Evolutionary conservation across 2,888 invertebrate species (phyloP).

Genomic region (Andrena marginata): DNA sequence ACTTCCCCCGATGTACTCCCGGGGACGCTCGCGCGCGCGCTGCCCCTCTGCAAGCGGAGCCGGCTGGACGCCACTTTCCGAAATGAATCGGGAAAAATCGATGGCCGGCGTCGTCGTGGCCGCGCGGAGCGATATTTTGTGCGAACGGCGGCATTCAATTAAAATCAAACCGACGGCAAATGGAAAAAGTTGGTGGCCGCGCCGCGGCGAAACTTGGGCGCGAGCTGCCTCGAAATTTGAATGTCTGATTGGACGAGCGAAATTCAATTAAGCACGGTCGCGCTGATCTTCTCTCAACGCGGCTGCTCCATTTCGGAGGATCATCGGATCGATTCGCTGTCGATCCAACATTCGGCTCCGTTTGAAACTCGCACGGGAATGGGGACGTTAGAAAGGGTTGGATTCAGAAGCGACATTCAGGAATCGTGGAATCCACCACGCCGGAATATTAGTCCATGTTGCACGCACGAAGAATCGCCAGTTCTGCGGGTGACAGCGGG

Average conservation of each 20-base stretch:
- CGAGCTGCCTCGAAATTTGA: conserved; percentile 77
- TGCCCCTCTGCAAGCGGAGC: background rate
- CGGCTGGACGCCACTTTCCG: conserved; percentile 35
- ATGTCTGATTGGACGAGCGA: conserved; percentile 82
- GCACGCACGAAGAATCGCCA: conserved; percentile 56
- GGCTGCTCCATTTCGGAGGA: conserved; percentile 55
- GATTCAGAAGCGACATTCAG: background rate
- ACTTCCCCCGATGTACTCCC: background rate
- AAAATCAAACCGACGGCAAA: conserved; percentile 72
- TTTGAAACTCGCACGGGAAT: too few species aligned
- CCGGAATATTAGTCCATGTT: conserved; percentile 23
- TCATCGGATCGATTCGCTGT: conserved; percentile 22
- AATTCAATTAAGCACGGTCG: conserved; percentile 78
- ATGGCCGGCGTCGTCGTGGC: conserved; percentile 27
- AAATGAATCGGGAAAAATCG: conserved; percentile 67
- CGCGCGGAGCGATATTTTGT: conserved; percentile 61
- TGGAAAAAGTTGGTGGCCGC: conserved; percentile 65
- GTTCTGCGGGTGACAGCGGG: conserved; percentile 61
- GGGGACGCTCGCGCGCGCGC: background rate
- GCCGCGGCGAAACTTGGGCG: conserved; percentile 53
- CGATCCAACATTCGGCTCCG: background rate
- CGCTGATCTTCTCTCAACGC: conserved; percentile 62
- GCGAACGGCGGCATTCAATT: conserved; percentile 71
- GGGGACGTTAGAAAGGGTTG: background rate
- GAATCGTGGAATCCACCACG: too few species aligned